phyloP scores from a whole-genome alignment of 2,797 vertebrate species.

The Okamejei kenojei region DNA sequence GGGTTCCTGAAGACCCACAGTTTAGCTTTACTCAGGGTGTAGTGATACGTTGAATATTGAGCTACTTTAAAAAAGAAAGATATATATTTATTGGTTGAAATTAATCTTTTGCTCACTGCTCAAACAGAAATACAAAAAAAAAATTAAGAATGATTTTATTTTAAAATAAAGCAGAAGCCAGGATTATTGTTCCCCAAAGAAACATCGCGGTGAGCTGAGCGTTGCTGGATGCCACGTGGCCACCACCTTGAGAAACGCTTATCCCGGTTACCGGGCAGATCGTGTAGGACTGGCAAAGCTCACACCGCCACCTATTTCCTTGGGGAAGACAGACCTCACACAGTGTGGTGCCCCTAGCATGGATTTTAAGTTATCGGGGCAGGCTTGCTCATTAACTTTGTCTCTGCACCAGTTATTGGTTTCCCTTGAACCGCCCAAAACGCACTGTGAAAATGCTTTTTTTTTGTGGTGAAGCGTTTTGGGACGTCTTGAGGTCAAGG shows the following conservation, averaged over 20 bases:
- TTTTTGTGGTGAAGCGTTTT: not conserved
- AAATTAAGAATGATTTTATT: not conserved
- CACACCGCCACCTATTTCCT: not conserved
- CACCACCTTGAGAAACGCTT: too few relatives aligned
- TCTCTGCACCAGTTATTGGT: not conserved
- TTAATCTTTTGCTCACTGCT: constrained; percentile 21
- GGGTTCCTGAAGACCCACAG: constrained; percentile 72
- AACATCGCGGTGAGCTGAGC: not conserved
- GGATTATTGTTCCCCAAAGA: not conserved
- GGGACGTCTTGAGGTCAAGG: not conserved
- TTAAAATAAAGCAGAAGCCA: not conserved
- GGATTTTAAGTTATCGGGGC: not conserved
- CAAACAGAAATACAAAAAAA: not conserved
- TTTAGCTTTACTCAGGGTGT: constrained; percentile 79
- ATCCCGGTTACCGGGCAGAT: not conserved
- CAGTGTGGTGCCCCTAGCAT: not conserved
- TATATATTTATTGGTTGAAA: not conserved
- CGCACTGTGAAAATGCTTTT: not conserved
- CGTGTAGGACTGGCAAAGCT: not conserved
- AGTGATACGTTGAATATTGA: constrained; percentile 60
- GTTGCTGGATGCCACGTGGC: not conserved
- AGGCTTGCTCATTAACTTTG: not conserved
- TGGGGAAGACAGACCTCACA: not conserved
- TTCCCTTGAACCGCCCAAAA: too few relatives aligned
- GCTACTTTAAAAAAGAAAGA: constrained; percentile 49